Base-by-base conservation (phyloP, 2,113 vertebrate species). In the Macroglossus sobrinus region DNA sequence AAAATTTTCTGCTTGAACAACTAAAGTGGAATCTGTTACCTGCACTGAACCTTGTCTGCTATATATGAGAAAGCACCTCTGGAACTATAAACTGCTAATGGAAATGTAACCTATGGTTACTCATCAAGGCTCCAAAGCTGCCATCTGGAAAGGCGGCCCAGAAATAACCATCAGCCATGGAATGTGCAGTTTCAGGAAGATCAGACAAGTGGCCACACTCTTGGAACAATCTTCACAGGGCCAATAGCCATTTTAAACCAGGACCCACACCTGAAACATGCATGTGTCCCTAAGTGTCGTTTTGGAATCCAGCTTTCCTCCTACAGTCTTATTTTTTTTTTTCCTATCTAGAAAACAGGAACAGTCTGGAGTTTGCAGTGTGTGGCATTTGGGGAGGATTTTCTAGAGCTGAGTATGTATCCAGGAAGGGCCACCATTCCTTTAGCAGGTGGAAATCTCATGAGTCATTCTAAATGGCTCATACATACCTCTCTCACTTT, bases 381-480 rank as follows among this genome's bases (percentile, higher is more conserved):
- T 91, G 57, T 66, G 28, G 66, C 43, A 26, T 74, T 38, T 47
- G 88, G 40, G 26, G n/a, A 91, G 68, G 30, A 5, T 72, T 97
- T 86, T 94, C 89, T 89, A 53, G 84, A 64, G 30, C 4, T 86
- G 72, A 85, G 22, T 18, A 18, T 86, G 61, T 53, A 64, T 53
- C 87, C 88, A 78, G 72, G 93, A 85, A 94, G 66, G 50, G 50
- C 45, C 7, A 59, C 40, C 88, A 61, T 91, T 88, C 91, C 47
- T 61, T 59, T 45, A 84, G n/a, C 74, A 94, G 71, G 61, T 40
- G 30, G 80, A 71, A 94, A 66, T 76, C 93, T 72, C 71, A 4
- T 94, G 90, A 96, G 72, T 94, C 97, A 96, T 88, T 69, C 78
- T 63, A 74, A 95, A 84, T 38, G 63, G 78, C 50, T 43, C 50